These are phyloP conservation scores for Oncorhynchus mykiss DNA, from an alignment of 2,113 vertebrate species.

Conservation along the genomic window DNA sequence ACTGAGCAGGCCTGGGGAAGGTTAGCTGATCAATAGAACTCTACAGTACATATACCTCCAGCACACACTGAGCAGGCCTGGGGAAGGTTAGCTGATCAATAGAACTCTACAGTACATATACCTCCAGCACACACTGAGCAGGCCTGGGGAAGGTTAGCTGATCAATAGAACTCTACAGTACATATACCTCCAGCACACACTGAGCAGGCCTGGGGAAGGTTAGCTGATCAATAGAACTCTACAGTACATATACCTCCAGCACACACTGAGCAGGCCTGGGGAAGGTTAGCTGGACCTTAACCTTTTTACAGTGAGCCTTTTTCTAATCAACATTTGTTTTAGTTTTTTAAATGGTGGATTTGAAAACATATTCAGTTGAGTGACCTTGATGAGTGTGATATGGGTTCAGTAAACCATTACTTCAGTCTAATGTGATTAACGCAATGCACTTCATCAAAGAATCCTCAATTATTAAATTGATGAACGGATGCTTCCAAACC, in stretches of 20 bases:
- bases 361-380: no score
- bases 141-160: conserved; percentile 41
- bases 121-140: conserved; percentile 14
- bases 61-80: conserved; percentile 9
- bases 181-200: conserved; percentile 11
- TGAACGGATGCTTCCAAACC: no score
- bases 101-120: conserved; percentile 14
- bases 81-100: conserved; percentile 58
- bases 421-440: no score
- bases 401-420: no score
- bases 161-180: conserved; percentile 43
- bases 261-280: conserved; percentile 8
- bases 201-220: conserved; percentile 25
- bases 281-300: no score
- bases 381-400: no score
- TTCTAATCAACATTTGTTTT: no score
- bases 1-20: conserved; percentile 12
- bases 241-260: conserved; percentile 9
- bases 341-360: no score
- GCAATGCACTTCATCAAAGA: no score
- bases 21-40: conserved; percentile 58
- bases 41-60: conserved; percentile 4
- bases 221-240: conserved; percentile 54
- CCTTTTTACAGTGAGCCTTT: no score
- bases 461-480: no score